Conservation (phyloP, 2,888 invertebrate species). For the Tolmerus cingulatus region DNA sequence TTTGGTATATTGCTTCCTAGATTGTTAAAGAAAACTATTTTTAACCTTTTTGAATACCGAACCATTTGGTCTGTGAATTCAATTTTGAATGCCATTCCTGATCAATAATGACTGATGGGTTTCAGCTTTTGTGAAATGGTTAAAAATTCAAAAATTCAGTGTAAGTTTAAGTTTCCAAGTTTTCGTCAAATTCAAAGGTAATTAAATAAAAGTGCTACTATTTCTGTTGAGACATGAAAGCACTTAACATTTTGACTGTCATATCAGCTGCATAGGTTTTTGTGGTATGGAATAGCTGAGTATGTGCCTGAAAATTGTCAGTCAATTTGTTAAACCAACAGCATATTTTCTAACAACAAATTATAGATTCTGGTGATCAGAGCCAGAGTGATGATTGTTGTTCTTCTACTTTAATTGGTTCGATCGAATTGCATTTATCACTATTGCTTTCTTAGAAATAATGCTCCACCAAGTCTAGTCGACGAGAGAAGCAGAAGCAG, state of each 20-base stretch:
- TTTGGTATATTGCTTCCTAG: not conserved
- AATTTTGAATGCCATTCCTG: not conserved
- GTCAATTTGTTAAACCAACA: not conserved
- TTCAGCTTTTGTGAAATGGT: too few relatives aligned
- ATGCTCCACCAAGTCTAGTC: not conserved
- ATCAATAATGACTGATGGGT: not conserved
- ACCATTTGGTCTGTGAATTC: not conserved
- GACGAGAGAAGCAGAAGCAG: slow-evolving; percentile 21
- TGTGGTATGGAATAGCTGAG: not conserved
- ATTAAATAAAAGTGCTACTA: not conserved
- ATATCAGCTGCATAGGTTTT: not conserved
- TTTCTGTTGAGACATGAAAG: not conserved
- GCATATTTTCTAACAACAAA: slow-evolving; percentile 27
- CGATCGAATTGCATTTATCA: slow-evolving; percentile 7
- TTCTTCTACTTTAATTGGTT: not conserved
- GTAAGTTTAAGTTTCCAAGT: not conserved
- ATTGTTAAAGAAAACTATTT: not conserved
- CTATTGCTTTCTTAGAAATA: slow-evolving; percentile 27
- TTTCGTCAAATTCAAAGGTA: not conserved
- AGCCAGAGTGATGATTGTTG: not conserved
- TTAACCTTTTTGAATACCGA: not conserved
- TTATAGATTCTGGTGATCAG: not conserved
- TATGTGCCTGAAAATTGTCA: not conserved
- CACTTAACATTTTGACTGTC: not conserved
- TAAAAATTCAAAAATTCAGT: too few relatives aligned